Base-by-base conservation (phyloP, 2,888 invertebrate species). In the Baronia brevicornis region DNA sequence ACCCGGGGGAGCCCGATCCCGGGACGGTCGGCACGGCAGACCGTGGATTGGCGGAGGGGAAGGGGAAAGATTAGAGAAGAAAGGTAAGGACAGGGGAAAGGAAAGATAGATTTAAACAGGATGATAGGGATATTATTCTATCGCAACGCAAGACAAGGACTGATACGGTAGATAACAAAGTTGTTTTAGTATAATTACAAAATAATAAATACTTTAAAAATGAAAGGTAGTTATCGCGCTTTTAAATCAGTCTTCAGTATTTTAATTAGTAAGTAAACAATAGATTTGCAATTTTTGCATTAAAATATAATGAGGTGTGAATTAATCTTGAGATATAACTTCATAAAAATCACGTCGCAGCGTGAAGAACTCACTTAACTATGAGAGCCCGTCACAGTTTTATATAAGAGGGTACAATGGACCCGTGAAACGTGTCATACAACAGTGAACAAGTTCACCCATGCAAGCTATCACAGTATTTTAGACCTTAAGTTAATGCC, bases 341-440 rank as follows among this genome's bases (percentile, higher is more conserved):
- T 52, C 52, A 60, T 58, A 65, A 61, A 65, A 65, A 69, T 66
- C 56, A 60, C 47, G 33, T 33, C 33, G 30, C 26, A 28, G 48
- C 48, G 51, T 55, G 53, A 59, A 62, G 54, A 61, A 60, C 60
- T 60, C 54, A 63, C 64, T 66, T 48, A 43, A 52, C 51, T 53
- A 47, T 45, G 39, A 47, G 48, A 42, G 50, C 49, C 52, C 54
- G 57, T 60, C 60, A 51, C 63, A 63, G 60, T 69, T 71, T 71
- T 64, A 66, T 71, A 65, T 72, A 60, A 59, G 51, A 54, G 43
- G 59, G 65, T 64, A 74, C 73, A 78, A 75, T 73, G 55, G 67
- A 57, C 46, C 54, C 53, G 51, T 57, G 48, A 53, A 57, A 64
- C 56, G 54, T 49, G 54, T 46, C 54, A 50, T 51, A 65, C 58